A percentile compares a stretch with the other conserved stretches of the same genome.
Evolutionary conservation across 2,113 vertebrate species (phyloP).

Genomic region (Rattus norvegicus): DNA sequence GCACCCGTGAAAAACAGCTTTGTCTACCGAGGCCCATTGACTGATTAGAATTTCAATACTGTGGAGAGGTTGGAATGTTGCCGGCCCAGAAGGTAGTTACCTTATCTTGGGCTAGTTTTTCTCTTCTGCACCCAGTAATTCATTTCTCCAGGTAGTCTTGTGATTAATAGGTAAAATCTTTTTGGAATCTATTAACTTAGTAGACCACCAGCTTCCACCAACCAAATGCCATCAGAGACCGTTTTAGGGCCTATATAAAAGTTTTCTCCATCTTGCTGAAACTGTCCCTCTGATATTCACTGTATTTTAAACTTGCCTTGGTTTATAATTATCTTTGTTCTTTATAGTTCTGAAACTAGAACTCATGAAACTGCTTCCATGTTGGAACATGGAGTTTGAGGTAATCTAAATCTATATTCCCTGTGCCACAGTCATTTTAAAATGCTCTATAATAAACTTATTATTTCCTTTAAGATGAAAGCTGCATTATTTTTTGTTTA

Average conservation of each 20-base stretch:
- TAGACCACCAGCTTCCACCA: not conserved
- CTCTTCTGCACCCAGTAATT: not conserved
- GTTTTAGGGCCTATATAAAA: not conserved
- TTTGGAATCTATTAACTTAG: not conserved
- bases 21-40: not conserved
- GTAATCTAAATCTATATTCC: not conserved
- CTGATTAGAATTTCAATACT: slow-evolving; percentile 9
- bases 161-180: not conserved
- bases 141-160: not conserved
- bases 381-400: not conserved
- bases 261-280: too few relatives aligned
- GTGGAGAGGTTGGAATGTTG: not conserved
- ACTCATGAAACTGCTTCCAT: not conserved
- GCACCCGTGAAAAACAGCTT: not conserved
- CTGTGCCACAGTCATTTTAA: not conserved
- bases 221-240: not conserved
- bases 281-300: not conserved
- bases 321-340: not conserved
- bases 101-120: not conserved
- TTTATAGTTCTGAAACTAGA: not conserved
- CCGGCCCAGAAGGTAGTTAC: not conserved
- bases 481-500: not conserved
- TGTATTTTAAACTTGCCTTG: not conserved
- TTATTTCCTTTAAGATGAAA: not conserved
- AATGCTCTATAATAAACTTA: not conserved